Evolutionary conservation across 2,113 vertebrate genomes (phyloP), one percentile per base, ranked within the genome.

Genomic region (Camelus bactrianus): DNA sequence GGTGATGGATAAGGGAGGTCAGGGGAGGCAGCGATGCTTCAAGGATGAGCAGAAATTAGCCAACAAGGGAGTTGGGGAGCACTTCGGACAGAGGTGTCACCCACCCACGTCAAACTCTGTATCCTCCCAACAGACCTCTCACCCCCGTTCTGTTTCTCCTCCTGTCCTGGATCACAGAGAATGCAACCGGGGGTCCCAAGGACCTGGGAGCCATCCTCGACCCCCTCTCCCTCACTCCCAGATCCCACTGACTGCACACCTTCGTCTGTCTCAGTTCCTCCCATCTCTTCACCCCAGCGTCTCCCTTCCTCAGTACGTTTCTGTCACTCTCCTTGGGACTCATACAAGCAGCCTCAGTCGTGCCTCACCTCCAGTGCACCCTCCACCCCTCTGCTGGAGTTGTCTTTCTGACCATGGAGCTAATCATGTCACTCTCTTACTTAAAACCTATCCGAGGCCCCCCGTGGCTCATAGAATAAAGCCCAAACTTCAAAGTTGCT

Each of bases 241-340:
- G 50, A 8, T 8, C 93, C 15, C 42, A 2, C 35, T 30, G 26
- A 76, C 8, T 9, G 9, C 17, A 14, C 56, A 19, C 69, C 46
- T 32, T 32, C 16, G 3, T 38, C 64, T 76, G 14, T 9, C 7
- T 20, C 50, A 1, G 0, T 50, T 46, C 30, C 77, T 60, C 16
- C 58, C 69, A 2, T 70, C 76, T 32, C 8, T 26, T 24, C 30
- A 6, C 8, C 16, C 64, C 24, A 0, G 12, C 0, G 2, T 28
- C 52, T 82, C 65, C 50, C 20, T 83, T n/a, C 50, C 81, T 35
- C 46, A 12, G 6, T 9, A 48, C 72, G 46, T 65, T 62, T 30
- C 62, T 30, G 7, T 38, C 72, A 26, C 62, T 50, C 67, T 56
- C 62, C 75, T 26, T 48, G 42, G 52, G 5, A 48, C 48, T 38